These are phyloP conservation scores for Turnix velox DNA, from an alignment of 2,113 vertebrate genomes.

Conservation along the genomic window DNA sequence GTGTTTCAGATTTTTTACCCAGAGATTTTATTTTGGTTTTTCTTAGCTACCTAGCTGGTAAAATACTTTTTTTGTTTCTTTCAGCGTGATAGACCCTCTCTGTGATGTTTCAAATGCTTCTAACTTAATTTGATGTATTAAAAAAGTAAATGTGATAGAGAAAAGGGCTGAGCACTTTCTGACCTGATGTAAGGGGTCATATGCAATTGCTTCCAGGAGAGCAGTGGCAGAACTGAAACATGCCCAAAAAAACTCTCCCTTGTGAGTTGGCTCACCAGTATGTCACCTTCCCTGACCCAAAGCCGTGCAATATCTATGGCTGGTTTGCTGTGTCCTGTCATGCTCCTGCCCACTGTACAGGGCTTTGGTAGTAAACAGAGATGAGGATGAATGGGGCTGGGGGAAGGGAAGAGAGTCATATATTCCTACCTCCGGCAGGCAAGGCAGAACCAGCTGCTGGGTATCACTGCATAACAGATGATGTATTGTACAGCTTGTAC, in stretches of 20 bases:
- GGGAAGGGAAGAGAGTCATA: not conserved
- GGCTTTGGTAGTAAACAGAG: not conserved
- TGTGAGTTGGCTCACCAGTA: not conserved
- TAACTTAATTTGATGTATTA: not conserved
- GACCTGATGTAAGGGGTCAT: not conserved
- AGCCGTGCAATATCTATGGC: not conserved
- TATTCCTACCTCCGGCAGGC: slow-evolving; percentile 24
- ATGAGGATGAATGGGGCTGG: not conserved
- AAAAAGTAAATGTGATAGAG: not conserved
- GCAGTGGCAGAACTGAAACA: not conserved
- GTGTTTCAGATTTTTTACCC: not conserved
- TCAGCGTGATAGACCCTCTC: not conserved
- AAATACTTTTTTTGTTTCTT: not conserved
- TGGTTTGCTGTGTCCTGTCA: not conserved
- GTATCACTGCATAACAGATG: slow-evolving; percentile 66
- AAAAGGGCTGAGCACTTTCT: not conserved
- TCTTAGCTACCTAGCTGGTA: not conserved
- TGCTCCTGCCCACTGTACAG: not conserved
- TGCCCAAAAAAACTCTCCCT: not conserved
- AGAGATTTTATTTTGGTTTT: not conserved
- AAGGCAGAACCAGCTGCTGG: slow-evolving; percentile 16
- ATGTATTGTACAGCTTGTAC: slow-evolving; percentile 63
- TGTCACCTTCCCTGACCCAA: not conserved
- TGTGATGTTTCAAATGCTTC: not conserved
- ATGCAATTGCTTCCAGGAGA: not conserved